Evolutionary conservation across 2,797 vertebrate genomes (phyloP).

Genomic region (Anguilla obscura): DNA sequence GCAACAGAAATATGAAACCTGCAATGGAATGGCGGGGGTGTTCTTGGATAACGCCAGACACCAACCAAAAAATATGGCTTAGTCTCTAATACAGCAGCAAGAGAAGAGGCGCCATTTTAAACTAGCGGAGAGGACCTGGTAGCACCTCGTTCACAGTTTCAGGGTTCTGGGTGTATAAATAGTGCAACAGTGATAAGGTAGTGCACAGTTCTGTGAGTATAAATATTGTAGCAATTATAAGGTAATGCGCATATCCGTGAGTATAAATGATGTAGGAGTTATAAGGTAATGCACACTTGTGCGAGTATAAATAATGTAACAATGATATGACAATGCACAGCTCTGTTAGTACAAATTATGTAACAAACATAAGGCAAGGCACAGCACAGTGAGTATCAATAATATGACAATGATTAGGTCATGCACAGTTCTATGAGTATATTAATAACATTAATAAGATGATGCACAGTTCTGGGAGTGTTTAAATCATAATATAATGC

Average conservation of each 20-base stretch:
- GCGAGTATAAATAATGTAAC: not conserved
- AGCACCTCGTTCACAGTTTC: not conserved
- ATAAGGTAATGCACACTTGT: not conserved
- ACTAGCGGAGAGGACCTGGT: no score
- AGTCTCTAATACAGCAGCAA: no score
- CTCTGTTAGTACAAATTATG: not conserved
- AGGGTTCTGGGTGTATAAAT: not conserved
- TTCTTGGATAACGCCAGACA: no score
- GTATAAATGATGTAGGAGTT: not conserved
- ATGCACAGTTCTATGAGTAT: not conserved
- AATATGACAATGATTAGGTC: not conserved
- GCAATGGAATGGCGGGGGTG: no score
- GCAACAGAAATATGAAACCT: no score
- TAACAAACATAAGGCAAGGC: not conserved
- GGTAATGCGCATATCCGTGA: not conserved
- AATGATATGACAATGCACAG: not conserved
- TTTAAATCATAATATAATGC: no score
- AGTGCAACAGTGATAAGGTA: not conserved
- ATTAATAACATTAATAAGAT: not conserved
- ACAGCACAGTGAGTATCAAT: not conserved
- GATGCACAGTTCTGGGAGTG: no score
- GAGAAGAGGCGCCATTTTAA: no score
- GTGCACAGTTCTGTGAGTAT: not conserved
- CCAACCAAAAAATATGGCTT: no score
- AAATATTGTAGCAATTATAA: not conserved